Evolutionary conservation across 2,888 invertebrate genomes (phyloP).

Genomic region (Muscina levida): DNA sequence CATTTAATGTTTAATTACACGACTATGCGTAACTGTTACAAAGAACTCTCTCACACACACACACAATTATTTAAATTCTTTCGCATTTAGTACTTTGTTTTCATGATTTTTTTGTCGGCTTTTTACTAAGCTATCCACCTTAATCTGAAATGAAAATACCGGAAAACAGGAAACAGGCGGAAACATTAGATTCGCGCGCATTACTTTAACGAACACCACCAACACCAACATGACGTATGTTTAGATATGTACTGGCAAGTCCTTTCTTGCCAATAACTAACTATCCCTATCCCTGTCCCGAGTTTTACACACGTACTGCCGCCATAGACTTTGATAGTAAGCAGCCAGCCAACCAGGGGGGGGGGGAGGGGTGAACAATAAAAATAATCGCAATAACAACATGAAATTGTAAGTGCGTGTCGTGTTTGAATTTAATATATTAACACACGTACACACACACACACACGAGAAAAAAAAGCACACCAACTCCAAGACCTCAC

Average conservation of each 20-base stretch:
- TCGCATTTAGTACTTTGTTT: slow-evolving; percentile 22
- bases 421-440: slow-evolving; percentile 77
- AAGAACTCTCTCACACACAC: background rate
- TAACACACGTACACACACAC: slow-evolving; percentile 58
- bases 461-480: slow-evolving; percentile 2
- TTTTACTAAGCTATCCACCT: slow-evolving; percentile 14
- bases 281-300: too few species aligned
- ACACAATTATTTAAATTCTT: slow-evolving; percentile 21
- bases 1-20: slow-evolving; percentile 29
- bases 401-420: slow-evolving; percentile 68
- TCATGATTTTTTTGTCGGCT: too few species aligned
- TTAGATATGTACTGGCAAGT: background rate
- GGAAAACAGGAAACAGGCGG: slow-evolving; percentile 62
- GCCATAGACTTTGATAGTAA: too few species aligned
- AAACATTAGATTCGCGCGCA: slow-evolving; percentile 67
- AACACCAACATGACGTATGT: slow-evolving; percentile 59
- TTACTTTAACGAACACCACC: slow-evolving; percentile 70
- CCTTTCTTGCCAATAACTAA: background rate
- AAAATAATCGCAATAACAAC: slow-evolving; percentile 64
- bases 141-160: slow-evolving; percentile 59
- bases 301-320: too few species aligned
- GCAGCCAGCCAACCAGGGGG: background rate
- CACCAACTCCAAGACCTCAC: slow-evolving; percentile 16
- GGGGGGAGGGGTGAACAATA: slow-evolving; percentile 52
- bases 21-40: slow-evolving; percentile 6